A percentile compares a stretch with the other conserved stretches of the same genome.
phyloP scores from a whole-genome alignment of 2,797 vertebrate genomes.

The Kryptopterus vitreolus region DNA sequence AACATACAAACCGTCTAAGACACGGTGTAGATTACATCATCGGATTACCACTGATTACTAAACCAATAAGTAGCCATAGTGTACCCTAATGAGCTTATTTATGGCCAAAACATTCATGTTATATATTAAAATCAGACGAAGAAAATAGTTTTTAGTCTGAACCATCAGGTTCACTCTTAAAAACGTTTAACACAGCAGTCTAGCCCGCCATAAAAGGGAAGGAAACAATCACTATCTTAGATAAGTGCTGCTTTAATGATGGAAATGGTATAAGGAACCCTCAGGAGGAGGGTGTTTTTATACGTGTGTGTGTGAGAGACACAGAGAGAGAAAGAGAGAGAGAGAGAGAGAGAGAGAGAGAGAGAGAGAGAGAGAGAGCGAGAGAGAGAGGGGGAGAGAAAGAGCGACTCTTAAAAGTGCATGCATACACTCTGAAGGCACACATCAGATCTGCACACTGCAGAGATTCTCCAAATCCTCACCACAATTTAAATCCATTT shows the following conservation, averaged over 20 bases:
- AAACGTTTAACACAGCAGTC: conserved; percentile 4
- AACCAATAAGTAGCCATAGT: not conserved
- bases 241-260: not conserved
- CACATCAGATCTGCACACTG: conserved; percentile 1
- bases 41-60: not conserved
- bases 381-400: not conserved
- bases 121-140: not conserved
- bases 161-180: not conserved
- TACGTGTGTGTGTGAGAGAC: no score
- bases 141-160: not conserved
- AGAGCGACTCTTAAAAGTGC: not conserved
- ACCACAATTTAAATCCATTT: not conserved
- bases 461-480: conserved; percentile 5
- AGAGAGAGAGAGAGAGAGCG: not conserved
- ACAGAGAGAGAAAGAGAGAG: no score
- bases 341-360: not conserved
- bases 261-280: not conserved
- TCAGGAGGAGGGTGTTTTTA: not conserved
- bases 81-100: not conserved
- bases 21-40: not conserved
- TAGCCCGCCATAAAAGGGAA: conserved; percentile 20
- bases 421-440: not conserved
- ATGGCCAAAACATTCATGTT: not conserved
- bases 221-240: not conserved
- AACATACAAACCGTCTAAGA: not conserved